These are phyloP conservation scores for Solea solea DNA, from an alignment of 2,113 vertebrate species.

Conservation along the genomic window DNA sequence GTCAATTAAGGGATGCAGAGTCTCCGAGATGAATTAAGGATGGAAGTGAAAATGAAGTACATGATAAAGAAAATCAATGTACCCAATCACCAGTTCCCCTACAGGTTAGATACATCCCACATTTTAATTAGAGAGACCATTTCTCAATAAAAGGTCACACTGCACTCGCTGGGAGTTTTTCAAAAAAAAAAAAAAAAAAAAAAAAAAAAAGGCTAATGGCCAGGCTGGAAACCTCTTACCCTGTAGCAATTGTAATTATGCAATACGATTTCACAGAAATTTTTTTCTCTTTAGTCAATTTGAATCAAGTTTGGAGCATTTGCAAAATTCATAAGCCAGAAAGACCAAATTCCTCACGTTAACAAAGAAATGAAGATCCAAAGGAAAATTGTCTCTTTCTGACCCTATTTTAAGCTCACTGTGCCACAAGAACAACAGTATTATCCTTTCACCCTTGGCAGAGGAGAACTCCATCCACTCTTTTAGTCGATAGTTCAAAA, in stretches of 20 bases:
- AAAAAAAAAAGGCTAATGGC: slow-evolving; percentile 27
- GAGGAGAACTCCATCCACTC: slow-evolving; percentile 22
- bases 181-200: not conserved
- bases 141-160: slow-evolving; percentile 37
- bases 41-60: slow-evolving; percentile 17
- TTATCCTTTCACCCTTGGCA: slow-evolving; percentile 25
- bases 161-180: slow-evolving; percentile 5
- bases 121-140: slow-evolving; percentile 49
- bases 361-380: not conserved
- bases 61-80: slow-evolving; percentile 51
- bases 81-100: slow-evolving; percentile 10
- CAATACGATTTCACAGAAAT: too few species aligned
- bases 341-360: not conserved
- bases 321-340: not conserved
- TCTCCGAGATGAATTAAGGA: slow-evolving; percentile 53
- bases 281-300: not conserved
- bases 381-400: too few species aligned
- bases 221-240: not conserved
- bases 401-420: not conserved
- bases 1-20: slow-evolving; percentile 47
- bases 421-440: slow-evolving; percentile 29
- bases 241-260: not conserved
- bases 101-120: slow-evolving; percentile 37
- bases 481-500: slow-evolving; percentile 48
- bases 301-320: not conserved